Evolutionary conservation across 23 tunicate species (phyloP).

Genomic region (Corella eumyota): DNA sequence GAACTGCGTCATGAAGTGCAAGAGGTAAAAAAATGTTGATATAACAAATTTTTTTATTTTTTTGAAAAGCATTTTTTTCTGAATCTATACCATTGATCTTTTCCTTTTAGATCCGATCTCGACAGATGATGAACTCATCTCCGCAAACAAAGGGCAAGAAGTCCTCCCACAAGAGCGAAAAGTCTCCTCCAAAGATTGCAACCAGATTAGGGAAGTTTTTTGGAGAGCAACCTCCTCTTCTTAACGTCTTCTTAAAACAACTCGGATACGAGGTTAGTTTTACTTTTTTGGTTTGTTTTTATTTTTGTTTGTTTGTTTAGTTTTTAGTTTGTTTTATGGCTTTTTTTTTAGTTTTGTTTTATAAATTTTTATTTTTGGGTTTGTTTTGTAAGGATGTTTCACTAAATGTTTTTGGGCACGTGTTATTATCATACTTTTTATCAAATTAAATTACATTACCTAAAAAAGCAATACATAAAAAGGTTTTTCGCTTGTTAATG

Average conservation of each 20-base stretch:
- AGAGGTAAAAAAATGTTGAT: slow-evolving; percentile 25
- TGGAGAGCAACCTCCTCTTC: slow-evolving; percentile 55
- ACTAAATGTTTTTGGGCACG: too few relatives aligned
- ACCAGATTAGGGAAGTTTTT: slow-evolving; percentile 59
- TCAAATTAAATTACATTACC: too few relatives aligned
- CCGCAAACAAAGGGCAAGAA: too few relatives aligned
- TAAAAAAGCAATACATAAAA: too few relatives aligned
- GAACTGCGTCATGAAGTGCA: slow-evolving; percentile 39
- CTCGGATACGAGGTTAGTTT: slow-evolving; percentile 78
- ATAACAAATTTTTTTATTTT: background rate
- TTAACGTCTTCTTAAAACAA: slow-evolving; percentile 51
- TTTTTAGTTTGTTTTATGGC: too few relatives aligned
- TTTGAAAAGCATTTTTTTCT: background rate
- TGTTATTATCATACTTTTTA: too few relatives aligned
- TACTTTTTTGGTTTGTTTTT: background rate
- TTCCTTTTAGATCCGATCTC: slow-evolving; percentile 2
- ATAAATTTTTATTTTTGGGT: too few relatives aligned
- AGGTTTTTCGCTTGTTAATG: too few relatives aligned
- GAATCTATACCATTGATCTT: background rate
- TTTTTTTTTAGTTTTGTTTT: too few relatives aligned
- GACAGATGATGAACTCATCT: background rate
- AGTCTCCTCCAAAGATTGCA: slow-evolving; percentile 11
- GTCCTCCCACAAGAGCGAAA: too few relatives aligned
- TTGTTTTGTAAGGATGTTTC: too few relatives aligned
- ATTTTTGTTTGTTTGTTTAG: background rate